Percentiles rank a stretch among this genome's conserved stretches.
These are phyloP conservation scores for Seriola aureovittata DNA, from an alignment of 2,113 vertebrate species.

Conservation along the genomic window DNA sequence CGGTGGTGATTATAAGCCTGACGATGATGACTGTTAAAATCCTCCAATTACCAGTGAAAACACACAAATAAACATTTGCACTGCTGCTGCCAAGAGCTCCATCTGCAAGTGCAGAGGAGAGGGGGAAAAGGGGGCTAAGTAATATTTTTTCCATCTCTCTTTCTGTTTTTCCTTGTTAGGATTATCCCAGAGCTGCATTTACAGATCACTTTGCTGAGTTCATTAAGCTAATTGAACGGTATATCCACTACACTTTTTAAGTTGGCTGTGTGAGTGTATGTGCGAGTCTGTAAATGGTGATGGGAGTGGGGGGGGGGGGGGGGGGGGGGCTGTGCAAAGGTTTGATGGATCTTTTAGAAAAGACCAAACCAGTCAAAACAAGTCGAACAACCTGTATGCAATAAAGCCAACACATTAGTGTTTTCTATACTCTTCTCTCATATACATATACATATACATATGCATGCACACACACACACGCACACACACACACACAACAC, in stretches of 20 bases:
- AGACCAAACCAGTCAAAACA: slow-evolving; percentile 36
- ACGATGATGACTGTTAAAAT: slow-evolving; percentile 88
- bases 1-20: slow-evolving; percentile 88
- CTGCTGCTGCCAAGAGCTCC: slow-evolving; percentile 92
- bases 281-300: slow-evolving; percentile 41
- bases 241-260: slow-evolving; percentile 85
- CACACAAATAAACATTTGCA: slow-evolving; percentile 94
- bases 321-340: slow-evolving; percentile 41
- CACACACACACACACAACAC: slow-evolving; percentile 57
- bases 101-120: slow-evolving; percentile 87
- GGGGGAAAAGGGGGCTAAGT: slow-evolving; percentile 84
- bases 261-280: slow-evolving; percentile 64
- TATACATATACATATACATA: slow-evolving; percentile 34
- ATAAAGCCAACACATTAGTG: slow-evolving; percentile 58
- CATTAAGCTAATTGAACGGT: slow-evolving; percentile 90
- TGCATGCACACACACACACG: no score
- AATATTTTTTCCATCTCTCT: slow-evolving; percentile 84
- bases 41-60: slow-evolving; percentile 90
- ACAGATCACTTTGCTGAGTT: slow-evolving; percentile 87
- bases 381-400: slow-evolving; percentile 28
- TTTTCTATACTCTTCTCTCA: slow-evolving; percentile 45
- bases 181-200: slow-evolving; percentile 90
- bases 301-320: slow-evolving; percentile 4
- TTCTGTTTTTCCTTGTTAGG: slow-evolving; percentile 80
- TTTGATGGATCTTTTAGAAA: slow-evolving; percentile 65